phyloP scores from a whole-genome alignment of 2,113 vertebrate genomes.

The Muntiacus reevesi region DNA sequence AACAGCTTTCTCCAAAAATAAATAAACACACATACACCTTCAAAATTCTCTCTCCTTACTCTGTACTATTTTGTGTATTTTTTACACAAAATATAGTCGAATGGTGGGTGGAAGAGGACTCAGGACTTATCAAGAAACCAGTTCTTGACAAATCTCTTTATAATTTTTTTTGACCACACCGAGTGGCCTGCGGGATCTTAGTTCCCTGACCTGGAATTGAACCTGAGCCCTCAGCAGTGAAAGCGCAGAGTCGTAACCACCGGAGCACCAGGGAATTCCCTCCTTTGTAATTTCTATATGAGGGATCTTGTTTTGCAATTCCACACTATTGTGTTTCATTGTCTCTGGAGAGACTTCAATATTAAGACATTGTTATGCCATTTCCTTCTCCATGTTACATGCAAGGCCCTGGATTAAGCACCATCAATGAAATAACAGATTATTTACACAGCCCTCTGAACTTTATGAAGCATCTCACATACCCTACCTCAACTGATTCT shows the following conservation, averaged over 20 bases:
- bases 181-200: not conserved
- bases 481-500: not conserved
- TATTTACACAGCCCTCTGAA: not conserved
- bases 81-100: not conserved
- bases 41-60: not conserved
- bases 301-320: not conserved
- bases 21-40: not conserved
- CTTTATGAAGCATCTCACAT: not conserved
- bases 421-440: too few species aligned
- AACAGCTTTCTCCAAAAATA: not conserved
- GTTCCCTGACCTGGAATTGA: not conserved
- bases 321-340: not conserved
- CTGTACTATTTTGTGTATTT: not conserved
- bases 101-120: not conserved
- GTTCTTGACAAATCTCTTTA: not conserved
- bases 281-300: not conserved
- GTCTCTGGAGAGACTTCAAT: not conserved
- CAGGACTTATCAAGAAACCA: not conserved
- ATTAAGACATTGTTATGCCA: not conserved
- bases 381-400: not conserved
- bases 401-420: not conserved
- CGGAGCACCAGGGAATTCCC: not conserved
- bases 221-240: not conserved
- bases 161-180: not conserved
- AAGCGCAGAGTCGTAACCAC: not conserved